Conservation (phyloP, 1,140 invertebrate genomes). For the Onthophagus taurus region DNA sequence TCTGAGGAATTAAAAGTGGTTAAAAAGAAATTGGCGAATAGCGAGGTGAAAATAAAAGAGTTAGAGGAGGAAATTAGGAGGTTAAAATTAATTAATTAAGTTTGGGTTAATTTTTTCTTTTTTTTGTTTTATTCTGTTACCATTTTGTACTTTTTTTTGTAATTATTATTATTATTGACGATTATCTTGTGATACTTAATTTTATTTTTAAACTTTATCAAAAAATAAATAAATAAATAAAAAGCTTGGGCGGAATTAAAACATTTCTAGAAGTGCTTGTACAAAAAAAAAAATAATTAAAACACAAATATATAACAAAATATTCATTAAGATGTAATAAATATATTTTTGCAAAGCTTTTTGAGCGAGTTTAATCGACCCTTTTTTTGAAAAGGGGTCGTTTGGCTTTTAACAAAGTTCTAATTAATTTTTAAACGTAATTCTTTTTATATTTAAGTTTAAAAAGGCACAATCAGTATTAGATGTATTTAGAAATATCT, state of each 20-base stretch:
- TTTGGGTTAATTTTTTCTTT: conserved; percentile 4
- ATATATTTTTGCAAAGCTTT: conserved; percentile 11
- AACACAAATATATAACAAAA: background rate
- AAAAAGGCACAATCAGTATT: too few relatives aligned
- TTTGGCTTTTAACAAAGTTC: too few relatives aligned
- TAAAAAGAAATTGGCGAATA: conserved; percentile 62
- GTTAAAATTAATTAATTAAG: conserved; percentile 24
- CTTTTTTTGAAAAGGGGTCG: too few relatives aligned
- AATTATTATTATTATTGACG: conserved; percentile 6
- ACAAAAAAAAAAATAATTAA: too few relatives aligned
- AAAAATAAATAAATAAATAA: too few relatives aligned
- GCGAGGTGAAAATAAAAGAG: conserved; percentile 66
- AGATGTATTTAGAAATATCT: too few relatives aligned
- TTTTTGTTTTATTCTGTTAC: conserved; percentile 7
- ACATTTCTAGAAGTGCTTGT: too few relatives aligned
- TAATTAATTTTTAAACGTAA: too few relatives aligned
- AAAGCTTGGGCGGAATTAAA: too few relatives aligned
- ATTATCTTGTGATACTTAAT: background rate
- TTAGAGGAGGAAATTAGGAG: conserved; percentile 62
- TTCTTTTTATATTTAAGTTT: too few relatives aligned
- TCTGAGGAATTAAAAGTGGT: conserved; percentile 67
- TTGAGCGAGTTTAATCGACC: background rate
- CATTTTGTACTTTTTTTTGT: conserved; percentile 8
- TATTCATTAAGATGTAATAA: background rate
- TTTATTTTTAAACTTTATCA: background rate